Conservation (phyloP, 2,888 invertebrate genomes). For the Phoronis australis region DNA sequence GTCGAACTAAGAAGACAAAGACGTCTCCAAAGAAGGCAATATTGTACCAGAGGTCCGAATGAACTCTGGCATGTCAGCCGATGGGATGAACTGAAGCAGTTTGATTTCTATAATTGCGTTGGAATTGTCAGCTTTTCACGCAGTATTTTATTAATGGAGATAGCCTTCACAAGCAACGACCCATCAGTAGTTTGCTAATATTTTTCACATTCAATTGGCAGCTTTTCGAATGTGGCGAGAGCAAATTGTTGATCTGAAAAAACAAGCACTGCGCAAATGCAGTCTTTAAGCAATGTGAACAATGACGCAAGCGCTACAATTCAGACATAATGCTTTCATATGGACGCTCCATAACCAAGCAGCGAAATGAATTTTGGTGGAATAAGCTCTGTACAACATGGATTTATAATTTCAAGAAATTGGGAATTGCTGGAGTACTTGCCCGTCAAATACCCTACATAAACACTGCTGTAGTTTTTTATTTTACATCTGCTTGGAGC, state of each 20-base stretch:
- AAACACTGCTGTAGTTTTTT: not conserved
- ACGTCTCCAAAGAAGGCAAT: conserved; percentile 12
- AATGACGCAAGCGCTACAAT: not conserved
- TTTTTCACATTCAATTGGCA: conserved; percentile 10
- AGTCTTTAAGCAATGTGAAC: not conserved
- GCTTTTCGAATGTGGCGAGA: conserved; percentile 11
- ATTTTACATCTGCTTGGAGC: not conserved
- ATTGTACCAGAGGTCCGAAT: conserved; percentile 13
- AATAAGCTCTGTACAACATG: not conserved
- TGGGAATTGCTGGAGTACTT: not conserved
- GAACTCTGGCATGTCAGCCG: conserved; percentile 16
- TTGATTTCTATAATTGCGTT: conserved; percentile 13
- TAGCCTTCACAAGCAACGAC: conserved; percentile 12
- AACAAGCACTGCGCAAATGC: conserved; percentile 5
- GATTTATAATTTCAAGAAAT: not conserved
- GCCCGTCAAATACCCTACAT: no score
- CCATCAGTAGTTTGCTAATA: conserved; percentile 12
- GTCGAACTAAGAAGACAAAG: conserved; percentile 7
- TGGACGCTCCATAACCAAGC: conserved; percentile 1
- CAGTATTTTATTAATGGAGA: conserved; percentile 15
- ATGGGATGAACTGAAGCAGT: conserved; percentile 15
- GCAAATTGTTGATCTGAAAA: conserved; percentile 18
- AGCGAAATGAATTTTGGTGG: conserved; percentile 7
- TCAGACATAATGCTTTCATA: not conserved
- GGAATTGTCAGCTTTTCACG: conserved; percentile 17